These are phyloP conservation scores for Plotosus lineatus DNA, from an alignment of 2,113 vertebrate species.

Conservation along the genomic window DNA sequence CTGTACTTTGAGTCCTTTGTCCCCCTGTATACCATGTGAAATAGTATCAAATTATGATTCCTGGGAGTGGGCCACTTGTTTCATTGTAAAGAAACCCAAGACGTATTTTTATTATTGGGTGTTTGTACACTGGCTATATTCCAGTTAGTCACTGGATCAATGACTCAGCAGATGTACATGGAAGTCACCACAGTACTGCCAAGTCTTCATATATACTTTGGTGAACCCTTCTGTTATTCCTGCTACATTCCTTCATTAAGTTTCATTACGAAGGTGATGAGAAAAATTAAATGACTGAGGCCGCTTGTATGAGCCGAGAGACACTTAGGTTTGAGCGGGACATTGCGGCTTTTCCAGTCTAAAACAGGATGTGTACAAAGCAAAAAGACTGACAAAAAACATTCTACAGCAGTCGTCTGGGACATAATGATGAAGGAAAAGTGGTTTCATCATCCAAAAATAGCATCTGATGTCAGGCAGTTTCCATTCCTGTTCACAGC, in stretches of 20 bases:
- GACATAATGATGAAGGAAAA: not conserved
- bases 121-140: not conserved
- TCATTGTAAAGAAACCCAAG: not conserved
- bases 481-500: not conserved
- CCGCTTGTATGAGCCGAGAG: not conserved
- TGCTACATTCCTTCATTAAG: not conserved
- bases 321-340: not conserved
- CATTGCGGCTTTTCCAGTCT: not conserved
- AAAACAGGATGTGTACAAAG: not conserved
- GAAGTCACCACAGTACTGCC: not conserved
- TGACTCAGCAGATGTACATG: not conserved
- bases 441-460: not conserved
- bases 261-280: not conserved
- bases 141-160: not conserved
- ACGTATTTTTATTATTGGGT: not conserved
- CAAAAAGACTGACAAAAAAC: not conserved
- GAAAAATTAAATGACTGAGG: not conserved
- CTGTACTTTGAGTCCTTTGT: no score
- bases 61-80: not conserved
- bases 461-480: not conserved
- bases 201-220: no score
- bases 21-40: not conserved
- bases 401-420: constrained; percentile 16
- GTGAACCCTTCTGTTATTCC: not conserved
- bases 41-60: not conserved